A percentile compares a stretch with the other conserved stretches of the same genome.
phyloP scores from a whole-genome alignment of 1,140 invertebrate species.

The Apis cerana region DNA sequence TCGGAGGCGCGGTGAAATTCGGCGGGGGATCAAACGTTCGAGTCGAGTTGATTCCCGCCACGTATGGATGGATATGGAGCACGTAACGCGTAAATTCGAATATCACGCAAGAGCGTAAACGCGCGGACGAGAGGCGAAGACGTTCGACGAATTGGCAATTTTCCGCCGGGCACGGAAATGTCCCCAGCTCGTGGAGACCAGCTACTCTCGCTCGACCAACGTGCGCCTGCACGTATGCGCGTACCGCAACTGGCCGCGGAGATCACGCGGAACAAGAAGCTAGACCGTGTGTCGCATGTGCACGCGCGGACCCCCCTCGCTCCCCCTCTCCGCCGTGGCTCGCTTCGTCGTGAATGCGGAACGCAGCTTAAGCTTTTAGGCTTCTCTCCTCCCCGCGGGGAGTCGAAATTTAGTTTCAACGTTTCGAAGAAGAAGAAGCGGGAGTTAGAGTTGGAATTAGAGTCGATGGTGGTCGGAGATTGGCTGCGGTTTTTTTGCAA shows the following conservation, averaged over 20 bases:
- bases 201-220: constrained; percentile 32
- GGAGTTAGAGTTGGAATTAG: no score
- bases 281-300: constrained; percentile 60
- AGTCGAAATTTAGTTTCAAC: not conserved
- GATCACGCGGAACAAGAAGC: constrained; percentile 43
- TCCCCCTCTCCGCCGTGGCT: constrained; percentile 3
- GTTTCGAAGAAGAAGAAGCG: no score
- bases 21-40: no score
- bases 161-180: constrained; percentile 10
- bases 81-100: not conserved
- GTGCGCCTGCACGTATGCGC: constrained; percentile 63
- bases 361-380: not conserved
- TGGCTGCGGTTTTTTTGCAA: no score
- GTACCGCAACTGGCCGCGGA: constrained; percentile 55
- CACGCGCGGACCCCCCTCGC: constrained; percentile 6
- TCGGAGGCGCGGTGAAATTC: no score
- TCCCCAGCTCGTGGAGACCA: not conserved
- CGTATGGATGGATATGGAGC: not conserved
- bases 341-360: not conserved
- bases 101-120: not conserved
- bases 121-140: not conserved
- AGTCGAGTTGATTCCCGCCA: no score
- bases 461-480: no score
- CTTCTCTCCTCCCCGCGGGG: not conserved
- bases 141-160: not conserved